Evolutionary conservation across 2,113 vertebrate species (phyloP).

Genomic region (Heliornis fulica): DNA sequence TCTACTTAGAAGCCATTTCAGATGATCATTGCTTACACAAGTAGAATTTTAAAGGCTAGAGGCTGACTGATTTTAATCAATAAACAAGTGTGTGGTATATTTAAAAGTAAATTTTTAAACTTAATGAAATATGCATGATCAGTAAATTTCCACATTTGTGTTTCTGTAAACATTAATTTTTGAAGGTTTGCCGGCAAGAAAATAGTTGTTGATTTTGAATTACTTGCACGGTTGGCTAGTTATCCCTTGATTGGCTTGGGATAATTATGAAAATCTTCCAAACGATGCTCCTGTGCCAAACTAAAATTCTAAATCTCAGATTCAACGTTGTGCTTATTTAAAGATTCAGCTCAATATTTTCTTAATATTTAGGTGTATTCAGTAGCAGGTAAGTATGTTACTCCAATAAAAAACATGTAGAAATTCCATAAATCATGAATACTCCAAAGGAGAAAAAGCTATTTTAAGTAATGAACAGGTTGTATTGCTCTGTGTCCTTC

Average conservation of each 20-base stretch:
- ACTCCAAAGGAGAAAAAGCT: background rate
- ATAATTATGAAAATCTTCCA: background rate
- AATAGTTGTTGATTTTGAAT: background rate
- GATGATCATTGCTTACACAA: background rate
- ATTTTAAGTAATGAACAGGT: background rate
- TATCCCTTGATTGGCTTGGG: background rate
- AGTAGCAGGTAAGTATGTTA: background rate
- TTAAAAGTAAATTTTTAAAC: background rate
- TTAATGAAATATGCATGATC: background rate
- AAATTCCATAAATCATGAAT: background rate
- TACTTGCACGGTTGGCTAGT: background rate
- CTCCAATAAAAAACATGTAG: background rate
- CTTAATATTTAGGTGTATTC: background rate
- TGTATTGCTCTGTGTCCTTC: background rate
- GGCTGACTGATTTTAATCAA: background rate
- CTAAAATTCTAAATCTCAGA: background rate
- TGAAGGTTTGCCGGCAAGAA: background rate
- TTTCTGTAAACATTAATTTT: background rate
- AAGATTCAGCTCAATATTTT: background rate
- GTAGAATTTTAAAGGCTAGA: background rate
- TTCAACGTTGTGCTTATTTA: background rate
- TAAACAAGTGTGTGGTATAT: background rate
- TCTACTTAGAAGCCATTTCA: background rate
- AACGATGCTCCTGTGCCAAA: background rate
- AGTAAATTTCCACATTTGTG: background rate